phyloP scores from a whole-genome alignment of 2,113 vertebrate species.

The Panthera tigris region DNA sequence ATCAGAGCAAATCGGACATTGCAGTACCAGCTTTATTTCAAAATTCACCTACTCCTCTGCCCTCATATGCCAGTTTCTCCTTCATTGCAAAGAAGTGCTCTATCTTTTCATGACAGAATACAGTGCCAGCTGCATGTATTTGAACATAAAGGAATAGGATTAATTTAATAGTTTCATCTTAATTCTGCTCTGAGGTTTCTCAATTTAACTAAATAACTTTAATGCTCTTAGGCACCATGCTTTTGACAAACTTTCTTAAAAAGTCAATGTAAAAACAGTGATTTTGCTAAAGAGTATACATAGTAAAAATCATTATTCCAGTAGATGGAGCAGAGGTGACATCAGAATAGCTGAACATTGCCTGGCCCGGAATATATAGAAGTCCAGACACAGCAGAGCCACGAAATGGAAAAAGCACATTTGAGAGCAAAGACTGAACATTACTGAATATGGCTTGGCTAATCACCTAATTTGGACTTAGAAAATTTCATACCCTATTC shows the following conservation, averaged over 20 bases:
- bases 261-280: conserved; percentile 51
- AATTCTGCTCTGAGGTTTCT: conserved; percentile 40
- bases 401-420: background rate
- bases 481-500: conserved; percentile 10
- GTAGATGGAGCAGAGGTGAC: conserved; percentile 67
- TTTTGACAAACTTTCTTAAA: conserved; percentile 55
- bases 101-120: background rate
- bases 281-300: conserved; percentile 46
- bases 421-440: conserved; percentile 48
- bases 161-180: conserved; percentile 46
- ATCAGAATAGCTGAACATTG: conserved; percentile 36
- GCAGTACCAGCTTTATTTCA: background rate
- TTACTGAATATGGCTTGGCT: conserved; percentile 3
- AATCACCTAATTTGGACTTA: conserved; percentile 48
- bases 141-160: background rate
- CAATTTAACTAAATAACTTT: conserved; percentile 52
- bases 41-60: background rate
- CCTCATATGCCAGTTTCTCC: background rate
- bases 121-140: background rate
- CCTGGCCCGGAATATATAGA: conserved; percentile 36
- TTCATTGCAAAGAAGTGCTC: background rate
- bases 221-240: background rate
- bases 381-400: background rate
- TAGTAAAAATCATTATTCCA: conserved; percentile 69
- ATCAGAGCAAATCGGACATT: background rate